Conservation (phyloP, 2,888 invertebrate species). For the Coenonympha glycerion region DNA sequence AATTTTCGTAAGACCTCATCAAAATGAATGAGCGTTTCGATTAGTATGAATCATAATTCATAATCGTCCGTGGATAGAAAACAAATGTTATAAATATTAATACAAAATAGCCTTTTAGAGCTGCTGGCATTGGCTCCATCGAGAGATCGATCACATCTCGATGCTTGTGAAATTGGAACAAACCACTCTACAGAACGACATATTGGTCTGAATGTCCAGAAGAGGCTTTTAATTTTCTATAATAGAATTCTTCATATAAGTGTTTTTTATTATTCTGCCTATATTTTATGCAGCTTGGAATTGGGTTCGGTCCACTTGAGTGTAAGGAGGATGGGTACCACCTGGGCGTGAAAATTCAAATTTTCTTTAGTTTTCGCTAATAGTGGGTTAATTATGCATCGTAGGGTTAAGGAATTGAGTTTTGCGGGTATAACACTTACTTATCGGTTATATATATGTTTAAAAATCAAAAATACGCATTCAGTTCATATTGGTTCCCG, state of each 20-base stretch:
- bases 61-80: background rate
- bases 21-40: background rate
- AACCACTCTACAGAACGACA: slow-evolving; percentile 22
- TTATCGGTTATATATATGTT: too few species aligned
- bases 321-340: too few species aligned
- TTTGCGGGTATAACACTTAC: too few species aligned
- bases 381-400: too few species aligned
- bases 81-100: background rate
- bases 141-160: slow-evolving; percentile 18
- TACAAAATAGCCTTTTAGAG: slow-evolving; percentile 4
- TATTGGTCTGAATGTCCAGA: slow-evolving; percentile 21
- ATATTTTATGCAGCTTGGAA: background rate
- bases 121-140: slow-evolving; percentile 9
- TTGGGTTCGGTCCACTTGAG: too few species aligned
- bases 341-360: too few species aligned
- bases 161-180: slow-evolving; percentile 25
- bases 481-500: too few species aligned
- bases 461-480: too few species aligned
- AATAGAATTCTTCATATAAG: background rate
- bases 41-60: background rate
- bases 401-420: too few species aligned
- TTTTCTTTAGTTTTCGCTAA: too few species aligned
- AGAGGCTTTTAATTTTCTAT: slow-evolving; percentile 14
- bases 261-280: background rate
- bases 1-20: background rate